Percentiles rank a stretch among this genome's conserved stretches.
phyloP scores from a whole-genome alignment of 2,888 invertebrate species.

The Thereva unica region DNA sequence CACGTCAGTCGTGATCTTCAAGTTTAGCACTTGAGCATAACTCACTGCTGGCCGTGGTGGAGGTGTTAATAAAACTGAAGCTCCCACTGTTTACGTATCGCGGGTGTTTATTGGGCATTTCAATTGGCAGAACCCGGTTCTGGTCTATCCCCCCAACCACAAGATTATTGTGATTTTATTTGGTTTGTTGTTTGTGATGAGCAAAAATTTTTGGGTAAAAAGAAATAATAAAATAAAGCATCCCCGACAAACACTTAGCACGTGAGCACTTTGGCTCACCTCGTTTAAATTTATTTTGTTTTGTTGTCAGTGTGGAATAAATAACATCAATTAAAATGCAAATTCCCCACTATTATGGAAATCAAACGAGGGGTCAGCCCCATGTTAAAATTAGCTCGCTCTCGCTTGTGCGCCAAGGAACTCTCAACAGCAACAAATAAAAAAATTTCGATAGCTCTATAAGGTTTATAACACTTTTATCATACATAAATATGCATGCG shows the following conservation, averaged over 20 bases:
- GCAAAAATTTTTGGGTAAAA: too few species aligned
- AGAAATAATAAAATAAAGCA: not conserved
- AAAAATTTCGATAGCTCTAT: too few species aligned
- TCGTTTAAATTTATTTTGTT: not conserved
- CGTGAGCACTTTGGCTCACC: not conserved
- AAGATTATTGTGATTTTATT: not conserved
- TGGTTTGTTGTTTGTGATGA: too few species aligned
- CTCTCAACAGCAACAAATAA: too few species aligned
- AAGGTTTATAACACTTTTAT: too few species aligned
- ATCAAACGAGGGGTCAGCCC: conserved; percentile 12
- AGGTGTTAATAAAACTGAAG: conserved; percentile 30
- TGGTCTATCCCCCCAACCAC: not conserved
- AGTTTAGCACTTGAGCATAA: conserved; percentile 9
- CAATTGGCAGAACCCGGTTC: conserved; percentile 12
- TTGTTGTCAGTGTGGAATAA: not conserved
- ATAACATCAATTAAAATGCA: conserved; percentile 37
- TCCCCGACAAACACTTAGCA: not conserved
- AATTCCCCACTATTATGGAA: conserved; percentile 37
- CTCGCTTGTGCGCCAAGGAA: too few species aligned
- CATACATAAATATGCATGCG: too few species aligned
- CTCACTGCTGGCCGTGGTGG: not conserved
- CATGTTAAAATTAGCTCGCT: too few species aligned
- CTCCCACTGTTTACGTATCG: conserved; percentile 31
- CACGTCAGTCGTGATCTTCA: conserved; percentile 30
- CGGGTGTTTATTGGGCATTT: conserved; percentile 33